Conservation (phyloP, 2,113 vertebrate species). For the Chaenogobius annularis region DNA sequence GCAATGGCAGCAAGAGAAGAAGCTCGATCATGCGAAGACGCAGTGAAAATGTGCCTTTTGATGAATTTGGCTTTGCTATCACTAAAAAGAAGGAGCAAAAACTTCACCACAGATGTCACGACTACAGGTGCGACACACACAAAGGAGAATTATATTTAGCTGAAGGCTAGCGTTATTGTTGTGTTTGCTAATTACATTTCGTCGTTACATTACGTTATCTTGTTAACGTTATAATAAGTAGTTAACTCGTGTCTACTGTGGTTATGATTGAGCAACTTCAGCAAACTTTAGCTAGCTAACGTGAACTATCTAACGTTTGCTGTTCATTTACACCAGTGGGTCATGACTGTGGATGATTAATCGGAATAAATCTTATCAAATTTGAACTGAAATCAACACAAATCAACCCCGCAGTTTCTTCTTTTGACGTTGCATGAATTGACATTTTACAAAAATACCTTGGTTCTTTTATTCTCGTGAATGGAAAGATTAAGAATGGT, state of each 20-base stretch:
- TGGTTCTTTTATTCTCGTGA: neutral
- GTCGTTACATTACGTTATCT: neutral
- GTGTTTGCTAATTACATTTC: neutral
- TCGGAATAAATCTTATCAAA: neutral
- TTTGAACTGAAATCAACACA: neutral
- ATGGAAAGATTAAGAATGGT: neutral
- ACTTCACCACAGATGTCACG: conserved; percentile 63
- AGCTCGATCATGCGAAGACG: conserved; percentile 30
- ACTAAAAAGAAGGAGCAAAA: conserved; percentile 63
- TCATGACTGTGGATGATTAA: too few species aligned
- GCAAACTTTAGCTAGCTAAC: neutral
- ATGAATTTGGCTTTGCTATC: conserved; percentile 72
- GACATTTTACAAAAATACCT: too few species aligned
- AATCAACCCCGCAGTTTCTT: too few species aligned
- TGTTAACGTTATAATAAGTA: neutral
- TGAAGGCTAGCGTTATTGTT: neutral
- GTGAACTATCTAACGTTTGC: too few species aligned
- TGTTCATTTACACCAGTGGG: too few species aligned
- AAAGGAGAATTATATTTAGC: neutral
- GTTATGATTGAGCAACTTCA: neutral
- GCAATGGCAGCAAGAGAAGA: conserved; percentile 39
- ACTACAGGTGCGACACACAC: conserved; percentile 66
- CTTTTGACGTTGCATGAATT: neutral
- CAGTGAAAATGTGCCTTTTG: conserved; percentile 55
- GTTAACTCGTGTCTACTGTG: neutral